These are phyloP conservation scores for Bombus turneri DNA, from an alignment of 1,140 invertebrate genomes.

Conservation along the genomic window DNA sequence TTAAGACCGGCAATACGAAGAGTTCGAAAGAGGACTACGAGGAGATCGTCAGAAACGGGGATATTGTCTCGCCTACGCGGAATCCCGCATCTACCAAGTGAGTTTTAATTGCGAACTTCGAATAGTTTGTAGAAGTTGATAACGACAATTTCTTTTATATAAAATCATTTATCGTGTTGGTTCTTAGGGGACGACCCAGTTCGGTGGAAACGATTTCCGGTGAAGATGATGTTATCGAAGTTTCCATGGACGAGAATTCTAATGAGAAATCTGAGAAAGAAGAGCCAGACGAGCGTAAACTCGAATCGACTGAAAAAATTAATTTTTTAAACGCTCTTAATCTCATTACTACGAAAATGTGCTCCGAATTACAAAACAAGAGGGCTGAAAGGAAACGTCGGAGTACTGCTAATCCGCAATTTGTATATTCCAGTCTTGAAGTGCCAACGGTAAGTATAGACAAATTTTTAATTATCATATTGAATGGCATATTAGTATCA, in stretches of 20 bases:
- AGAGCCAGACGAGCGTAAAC: conserved; percentile 39
- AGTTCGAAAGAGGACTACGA: conserved; percentile 74
- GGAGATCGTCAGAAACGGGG: conserved; percentile 71
- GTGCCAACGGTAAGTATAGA: conserved; percentile 70
- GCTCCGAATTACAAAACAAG: conserved; percentile 81
- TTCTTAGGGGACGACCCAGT: conserved; percentile 59
- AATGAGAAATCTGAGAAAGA: conserved; percentile 59
- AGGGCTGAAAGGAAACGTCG: conserved; percentile 83
- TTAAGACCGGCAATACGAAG: conserved; percentile 62
- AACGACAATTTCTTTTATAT: background rate
- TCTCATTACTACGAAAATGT: conserved; percentile 79
- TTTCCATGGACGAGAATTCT: conserved; percentile 68
- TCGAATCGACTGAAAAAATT: conserved; percentile 58
- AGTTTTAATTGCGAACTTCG: background rate
- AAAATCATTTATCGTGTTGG: background rate
- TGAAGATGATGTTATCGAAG: conserved; percentile 74
- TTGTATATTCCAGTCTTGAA: conserved; percentile 81
- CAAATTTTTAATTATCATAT: conserved; percentile 44
- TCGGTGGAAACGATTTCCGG: conserved; percentile 72
- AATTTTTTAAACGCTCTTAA: conserved; percentile 78
- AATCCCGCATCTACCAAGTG: conserved; percentile 56
- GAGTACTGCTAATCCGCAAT: conserved; percentile 84
- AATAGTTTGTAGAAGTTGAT: background rate
- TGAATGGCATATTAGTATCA: conserved; percentile 37
- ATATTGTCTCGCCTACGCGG: conserved; percentile 57